A percentile compares a stretch with the other conserved stretches of the same genome.
Evolutionary conservation across 2,797 vertebrate genomes (phyloP).

Genomic region (Sternotherus odoratus): DNA sequence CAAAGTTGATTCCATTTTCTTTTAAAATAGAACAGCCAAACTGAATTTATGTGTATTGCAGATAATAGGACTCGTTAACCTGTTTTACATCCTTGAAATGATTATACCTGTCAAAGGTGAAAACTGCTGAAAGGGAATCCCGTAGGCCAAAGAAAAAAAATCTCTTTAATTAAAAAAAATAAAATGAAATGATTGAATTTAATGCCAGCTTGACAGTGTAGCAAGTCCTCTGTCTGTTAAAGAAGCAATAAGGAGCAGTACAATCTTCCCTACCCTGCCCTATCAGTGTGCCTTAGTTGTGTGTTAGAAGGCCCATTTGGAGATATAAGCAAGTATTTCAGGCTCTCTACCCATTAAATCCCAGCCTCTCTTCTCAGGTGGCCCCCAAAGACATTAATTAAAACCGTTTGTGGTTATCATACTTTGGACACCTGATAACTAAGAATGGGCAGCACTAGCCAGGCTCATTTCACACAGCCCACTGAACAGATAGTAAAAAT

Average conservation of each 20-base stretch:
- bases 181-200: background rate
- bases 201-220: background rate
- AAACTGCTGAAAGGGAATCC: background rate
- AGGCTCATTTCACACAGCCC: background rate
- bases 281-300: background rate
- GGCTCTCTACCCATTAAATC: background rate
- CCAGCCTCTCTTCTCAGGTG: background rate
- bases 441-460: background rate
- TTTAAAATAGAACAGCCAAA: constrained; percentile 16
- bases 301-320: background rate
- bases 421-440: background rate
- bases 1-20: background rate
- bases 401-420: background rate
- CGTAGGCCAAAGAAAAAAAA: background rate
- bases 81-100: background rate
- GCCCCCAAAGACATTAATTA: background rate
- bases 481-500: background rate
- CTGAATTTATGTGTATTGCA: background rate
- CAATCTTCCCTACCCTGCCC: background rate
- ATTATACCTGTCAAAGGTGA: background rate
- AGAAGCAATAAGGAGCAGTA: background rate
- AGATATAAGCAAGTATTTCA: background rate
- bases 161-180: background rate
- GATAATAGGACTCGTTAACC: background rate
- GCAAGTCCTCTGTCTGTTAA: background rate